Percentiles rank a stretch among this genome's conserved stretches.
Conservation (phyloP, 2,888 invertebrate genomes). For the Noctua pronuba region DNA sequence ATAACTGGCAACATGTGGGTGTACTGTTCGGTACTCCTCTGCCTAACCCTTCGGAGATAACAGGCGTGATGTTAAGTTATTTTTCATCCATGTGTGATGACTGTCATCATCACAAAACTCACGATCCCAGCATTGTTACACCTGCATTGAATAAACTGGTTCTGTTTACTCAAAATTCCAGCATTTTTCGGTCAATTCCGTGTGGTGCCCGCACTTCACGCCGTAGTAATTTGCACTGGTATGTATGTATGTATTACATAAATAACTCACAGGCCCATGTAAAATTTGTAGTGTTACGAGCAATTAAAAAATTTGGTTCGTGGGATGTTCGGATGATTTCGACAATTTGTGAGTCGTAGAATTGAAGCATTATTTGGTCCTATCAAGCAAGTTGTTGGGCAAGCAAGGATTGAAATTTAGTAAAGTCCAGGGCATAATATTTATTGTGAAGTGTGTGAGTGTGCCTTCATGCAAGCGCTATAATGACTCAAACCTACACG, state of each 20-base stretch:
- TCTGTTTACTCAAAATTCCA: background rate
- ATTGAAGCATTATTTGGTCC: background rate
- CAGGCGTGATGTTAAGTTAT: background rate
- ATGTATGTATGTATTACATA: background rate
- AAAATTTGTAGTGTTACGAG: constrained; percentile 20
- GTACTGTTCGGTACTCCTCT: background rate
- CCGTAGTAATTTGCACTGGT: constrained; percentile 7
- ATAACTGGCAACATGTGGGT: too few relatives aligned
- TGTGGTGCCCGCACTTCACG: background rate
- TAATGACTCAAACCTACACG: background rate
- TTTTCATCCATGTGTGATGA: background rate
- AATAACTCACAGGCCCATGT: constrained; percentile 7
- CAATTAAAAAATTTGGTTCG: constrained; percentile 8
- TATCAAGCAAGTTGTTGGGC: background rate
- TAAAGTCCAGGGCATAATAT: background rate
- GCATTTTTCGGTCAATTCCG: constrained; percentile 7
- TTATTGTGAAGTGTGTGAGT: background rate
- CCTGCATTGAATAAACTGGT: background rate
- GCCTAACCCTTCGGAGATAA: background rate
- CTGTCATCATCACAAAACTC: background rate
- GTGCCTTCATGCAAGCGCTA: background rate
- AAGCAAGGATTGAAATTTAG: background rate
- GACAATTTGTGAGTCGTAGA: background rate
- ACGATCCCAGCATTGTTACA: background rate
- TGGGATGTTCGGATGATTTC: background rate